Conservation (phyloP, 2,888 invertebrate species). For the Polyommatus iphigenia region DNA sequence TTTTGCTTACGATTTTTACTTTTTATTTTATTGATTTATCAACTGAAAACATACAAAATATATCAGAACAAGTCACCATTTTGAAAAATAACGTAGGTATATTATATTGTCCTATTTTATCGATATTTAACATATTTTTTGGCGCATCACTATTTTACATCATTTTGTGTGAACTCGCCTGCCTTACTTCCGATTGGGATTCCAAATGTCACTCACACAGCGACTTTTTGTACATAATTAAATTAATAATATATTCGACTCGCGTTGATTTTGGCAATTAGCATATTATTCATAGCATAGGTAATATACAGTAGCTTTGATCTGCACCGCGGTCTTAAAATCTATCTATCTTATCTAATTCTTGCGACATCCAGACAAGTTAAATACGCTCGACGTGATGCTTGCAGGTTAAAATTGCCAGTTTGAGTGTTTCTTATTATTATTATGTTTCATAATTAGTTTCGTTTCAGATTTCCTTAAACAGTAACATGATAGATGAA, state of each 20-base stretch:
- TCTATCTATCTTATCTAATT: too few relatives aligned
- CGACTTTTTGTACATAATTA: slow-evolving; percentile 7
- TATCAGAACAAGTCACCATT: background rate
- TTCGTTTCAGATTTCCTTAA: too few relatives aligned
- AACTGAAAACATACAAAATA: background rate
- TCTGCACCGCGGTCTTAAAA: background rate
- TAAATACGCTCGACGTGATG: too few relatives aligned
- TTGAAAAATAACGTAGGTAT: background rate
- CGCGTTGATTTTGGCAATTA: slow-evolving; percentile 22
- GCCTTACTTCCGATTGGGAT: slow-evolving; percentile 17
- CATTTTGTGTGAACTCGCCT: background rate
- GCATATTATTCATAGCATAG: background rate
- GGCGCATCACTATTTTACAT: background rate
- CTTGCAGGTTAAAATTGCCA: too few relatives aligned
- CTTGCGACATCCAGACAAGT: too few relatives aligned
- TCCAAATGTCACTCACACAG: slow-evolving; percentile 22
- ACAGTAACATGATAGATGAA: too few relatives aligned
- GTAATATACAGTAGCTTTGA: background rate
- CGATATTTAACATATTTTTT: background rate
- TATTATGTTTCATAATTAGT: too few relatives aligned
- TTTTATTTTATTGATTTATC: background rate
- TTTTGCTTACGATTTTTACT: background rate
- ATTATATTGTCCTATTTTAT: background rate
- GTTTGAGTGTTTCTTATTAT: too few relatives aligned
- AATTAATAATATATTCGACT: slow-evolving; percentile 1